These are phyloP conservation scores for Plagiodera versicolora DNA, from an alignment of 2,888 invertebrate genomes.

Conservation along the genomic window DNA sequence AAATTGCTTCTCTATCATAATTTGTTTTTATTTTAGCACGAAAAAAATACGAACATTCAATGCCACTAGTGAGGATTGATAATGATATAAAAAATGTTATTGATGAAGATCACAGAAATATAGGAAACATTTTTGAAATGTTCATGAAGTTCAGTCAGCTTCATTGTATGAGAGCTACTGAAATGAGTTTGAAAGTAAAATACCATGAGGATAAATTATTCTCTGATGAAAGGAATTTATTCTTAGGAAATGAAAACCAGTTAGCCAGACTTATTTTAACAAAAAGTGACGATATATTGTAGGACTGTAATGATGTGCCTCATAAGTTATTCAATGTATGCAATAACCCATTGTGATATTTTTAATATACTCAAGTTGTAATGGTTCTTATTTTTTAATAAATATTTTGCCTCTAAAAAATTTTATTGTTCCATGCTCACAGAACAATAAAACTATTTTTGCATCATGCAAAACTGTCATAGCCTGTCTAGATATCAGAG, in stretches of 20 bases:
- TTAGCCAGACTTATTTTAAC: slow-evolving; percentile 61
- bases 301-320: background rate
- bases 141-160: slow-evolving; percentile 66
- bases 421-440: too few relatives aligned
- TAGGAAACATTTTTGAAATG: slow-evolving; percentile 67
- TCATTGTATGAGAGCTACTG: slow-evolving; percentile 77
- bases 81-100: slow-evolving; percentile 64
- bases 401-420: too few relatives aligned
- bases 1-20: too few relatives aligned
- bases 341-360: background rate
- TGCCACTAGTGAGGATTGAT: slow-evolving; percentile 67
- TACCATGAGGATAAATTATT: slow-evolving; percentile 51
- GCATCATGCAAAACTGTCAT: too few relatives aligned
- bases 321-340: background rate
- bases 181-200: slow-evolving; percentile 71
- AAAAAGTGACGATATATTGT: slow-evolving; percentile 38
- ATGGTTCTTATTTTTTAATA: too few relatives aligned
- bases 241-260: slow-evolving; percentile 59
- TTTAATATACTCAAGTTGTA: background rate
- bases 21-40: slow-evolving; percentile 63
- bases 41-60: slow-evolving; percentile 58
- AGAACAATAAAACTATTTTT: too few relatives aligned
- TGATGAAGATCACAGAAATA: slow-evolving; percentile 51
- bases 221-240: slow-evolving; percentile 53
- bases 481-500: too few relatives aligned